phyloP scores from a whole-genome alignment of 2,888 invertebrate genomes.

The Asteroscopus sphinx region DNA sequence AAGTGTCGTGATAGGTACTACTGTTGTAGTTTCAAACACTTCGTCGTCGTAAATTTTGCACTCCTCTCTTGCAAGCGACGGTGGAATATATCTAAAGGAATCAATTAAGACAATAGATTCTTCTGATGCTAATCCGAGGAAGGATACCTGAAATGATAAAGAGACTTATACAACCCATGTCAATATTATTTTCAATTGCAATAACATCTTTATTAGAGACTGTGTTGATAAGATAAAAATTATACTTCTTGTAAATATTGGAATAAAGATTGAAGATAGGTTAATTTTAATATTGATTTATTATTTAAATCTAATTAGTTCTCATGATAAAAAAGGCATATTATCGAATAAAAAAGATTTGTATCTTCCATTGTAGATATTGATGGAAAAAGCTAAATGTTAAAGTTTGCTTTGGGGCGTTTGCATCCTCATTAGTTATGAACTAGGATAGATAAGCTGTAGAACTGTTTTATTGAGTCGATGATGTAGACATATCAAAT shows the following conservation, averaged over 20 bases:
- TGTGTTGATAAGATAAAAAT: slow-evolving; percentile 8
- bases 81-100: slow-evolving; percentile 60
- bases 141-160: slow-evolving; percentile 56
- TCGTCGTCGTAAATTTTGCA: slow-evolving; percentile 55
- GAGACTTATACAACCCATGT: not conserved
- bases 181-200: not conserved
- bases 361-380: not conserved
- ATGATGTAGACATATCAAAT: not conserved
- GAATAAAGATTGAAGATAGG: not conserved
- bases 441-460: not conserved
- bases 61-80: slow-evolving; percentile 12
- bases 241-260: slow-evolving; percentile 6
- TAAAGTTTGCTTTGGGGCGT: not conserved
- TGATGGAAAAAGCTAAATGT: not conserved
- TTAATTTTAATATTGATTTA: not conserved
- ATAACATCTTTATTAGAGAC: not conserved
- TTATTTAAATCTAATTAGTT: slow-evolving; percentile 8
- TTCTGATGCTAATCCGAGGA: slow-evolving; percentile 52
- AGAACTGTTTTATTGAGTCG: not conserved
- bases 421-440: not conserved
- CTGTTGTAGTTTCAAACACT: slow-evolving; percentile 34
- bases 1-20: slow-evolving; percentile 18
- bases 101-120: slow-evolving; percentile 56
- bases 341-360: not conserved
- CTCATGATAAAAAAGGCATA: not conserved